Conservation (phyloP, 2,797 vertebrate genomes). For the Nyctibius grandis region DNA sequence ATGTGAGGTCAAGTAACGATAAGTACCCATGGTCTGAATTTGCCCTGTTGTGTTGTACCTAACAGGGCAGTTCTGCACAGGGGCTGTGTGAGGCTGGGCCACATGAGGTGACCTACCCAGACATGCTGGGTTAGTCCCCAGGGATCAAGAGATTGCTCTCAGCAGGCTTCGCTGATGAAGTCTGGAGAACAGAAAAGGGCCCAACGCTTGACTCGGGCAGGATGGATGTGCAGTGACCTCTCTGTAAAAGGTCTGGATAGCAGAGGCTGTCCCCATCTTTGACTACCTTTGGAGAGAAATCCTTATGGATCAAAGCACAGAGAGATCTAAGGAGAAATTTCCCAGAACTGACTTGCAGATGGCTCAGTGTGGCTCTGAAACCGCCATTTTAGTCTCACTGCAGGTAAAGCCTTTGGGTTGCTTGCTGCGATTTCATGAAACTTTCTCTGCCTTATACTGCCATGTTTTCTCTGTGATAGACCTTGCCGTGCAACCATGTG, state of each 20-base stretch:
- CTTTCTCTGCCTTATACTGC: background rate
- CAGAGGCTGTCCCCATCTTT: background rate
- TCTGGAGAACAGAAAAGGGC: background rate
- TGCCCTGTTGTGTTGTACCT: accelerated
- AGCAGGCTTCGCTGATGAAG: background rate
- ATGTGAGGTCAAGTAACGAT: background rate
- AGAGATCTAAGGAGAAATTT: background rate
- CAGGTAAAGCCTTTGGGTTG: background rate
- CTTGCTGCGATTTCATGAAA: background rate
- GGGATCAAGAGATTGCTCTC: background rate
- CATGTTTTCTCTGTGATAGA: background rate
- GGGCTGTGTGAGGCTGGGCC: background rate
- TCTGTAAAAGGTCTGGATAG: background rate
- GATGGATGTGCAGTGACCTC: background rate
- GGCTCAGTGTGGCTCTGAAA: background rate
- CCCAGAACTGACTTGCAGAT: background rate
- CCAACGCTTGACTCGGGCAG: background rate
- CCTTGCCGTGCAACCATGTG: background rate
- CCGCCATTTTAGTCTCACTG: background rate
- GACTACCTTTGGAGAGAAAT: background rate
- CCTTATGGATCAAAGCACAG: background rate
- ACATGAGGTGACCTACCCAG: accelerated
- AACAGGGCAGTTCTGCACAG: background rate
- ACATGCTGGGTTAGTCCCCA: background rate
- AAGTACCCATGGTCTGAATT: accelerated